Percentiles rank a stretch among this genome's conserved stretches.
Evolutionary conservation across 2,888 invertebrate genomes (phyloP).

Genomic region (Oxytorus armatus): DNA sequence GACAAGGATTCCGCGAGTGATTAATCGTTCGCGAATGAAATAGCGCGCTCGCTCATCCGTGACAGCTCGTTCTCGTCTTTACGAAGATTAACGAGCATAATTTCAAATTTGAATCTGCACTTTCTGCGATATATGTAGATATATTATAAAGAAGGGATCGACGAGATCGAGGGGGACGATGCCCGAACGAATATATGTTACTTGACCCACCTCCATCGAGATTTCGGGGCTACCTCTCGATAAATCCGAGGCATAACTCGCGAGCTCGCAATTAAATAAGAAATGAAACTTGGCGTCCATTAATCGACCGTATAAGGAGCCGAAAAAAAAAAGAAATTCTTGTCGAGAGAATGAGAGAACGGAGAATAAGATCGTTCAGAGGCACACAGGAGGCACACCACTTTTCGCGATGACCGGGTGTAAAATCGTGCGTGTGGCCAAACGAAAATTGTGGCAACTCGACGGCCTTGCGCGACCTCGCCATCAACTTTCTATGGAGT

Average conservation of each 20-base stretch:
- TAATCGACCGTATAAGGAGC: constrained; percentile 69
- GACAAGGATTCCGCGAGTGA: constrained; percentile 54
- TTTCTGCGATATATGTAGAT: constrained; percentile 4
- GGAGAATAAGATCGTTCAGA: constrained; percentile 18
- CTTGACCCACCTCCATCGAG: background rate
- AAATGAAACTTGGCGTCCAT: constrained; percentile 67
- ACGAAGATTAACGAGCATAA: constrained; percentile 63
- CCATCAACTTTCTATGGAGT: constrained; percentile 57
- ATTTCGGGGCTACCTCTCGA: constrained; percentile 37
- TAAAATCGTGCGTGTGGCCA: constrained; percentile 45
- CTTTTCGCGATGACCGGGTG: constrained; percentile 27
- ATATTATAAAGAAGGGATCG: background rate
- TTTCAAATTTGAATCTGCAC: constrained; percentile 51
- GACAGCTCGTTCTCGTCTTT: constrained; percentile 52
- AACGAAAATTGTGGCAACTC: constrained; percentile 54
- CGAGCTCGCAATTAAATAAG: constrained; percentile 63
- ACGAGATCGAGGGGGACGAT: background rate
- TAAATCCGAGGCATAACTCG: constrained; percentile 42
- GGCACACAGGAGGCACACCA: background rate
- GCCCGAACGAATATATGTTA: background rate
- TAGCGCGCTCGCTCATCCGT: background rate
- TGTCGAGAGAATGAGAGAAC: constrained; percentile 1
- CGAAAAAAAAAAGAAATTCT: constrained; percentile 56
- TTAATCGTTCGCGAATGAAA: constrained; percentile 53
- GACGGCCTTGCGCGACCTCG: constrained; percentile 64